These are phyloP conservation scores for Polyploca ridens DNA, from an alignment of 2,888 invertebrate genomes.

Conservation along the genomic window DNA sequence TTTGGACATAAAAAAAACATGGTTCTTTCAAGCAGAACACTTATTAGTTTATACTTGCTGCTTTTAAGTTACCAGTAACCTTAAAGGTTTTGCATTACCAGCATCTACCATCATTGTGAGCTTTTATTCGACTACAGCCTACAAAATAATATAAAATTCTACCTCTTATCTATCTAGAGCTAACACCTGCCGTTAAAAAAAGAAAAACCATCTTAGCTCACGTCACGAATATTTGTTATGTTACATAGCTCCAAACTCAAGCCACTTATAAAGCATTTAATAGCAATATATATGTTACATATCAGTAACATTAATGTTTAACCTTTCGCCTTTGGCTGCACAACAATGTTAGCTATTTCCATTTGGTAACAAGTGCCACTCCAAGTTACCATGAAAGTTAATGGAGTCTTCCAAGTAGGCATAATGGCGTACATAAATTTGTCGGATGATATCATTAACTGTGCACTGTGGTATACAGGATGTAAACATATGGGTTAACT, in stretches of 20 bases:
- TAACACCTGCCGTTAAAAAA: too few species aligned
- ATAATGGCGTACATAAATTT: slow-evolving; percentile 31
- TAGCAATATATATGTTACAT: background rate
- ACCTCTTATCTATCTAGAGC: too few species aligned
- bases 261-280: background rate
- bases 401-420: slow-evolving; percentile 28
- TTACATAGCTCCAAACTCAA: background rate
- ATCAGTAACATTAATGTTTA: slow-evolving; percentile 4
- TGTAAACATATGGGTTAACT: background rate
- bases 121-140: too few species aligned
- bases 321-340: background rate
- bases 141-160: too few species aligned
- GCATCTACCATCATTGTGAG: too few species aligned
- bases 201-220: too few species aligned
- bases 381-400: slow-evolving; percentile 31
- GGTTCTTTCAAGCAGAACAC: too few species aligned
- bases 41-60: too few species aligned
- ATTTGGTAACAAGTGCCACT: slow-evolving; percentile 15
- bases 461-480: background rate
- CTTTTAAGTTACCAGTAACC: too few species aligned
- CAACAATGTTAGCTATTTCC: slow-evolving; percentile 2
- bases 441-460: slow-evolving; percentile 14
- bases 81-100: too few species aligned
- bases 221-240: background rate
- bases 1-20: too few species aligned